phyloP scores from a whole-genome alignment of 2,888 invertebrate species.

The Anthoptus insignis region DNA sequence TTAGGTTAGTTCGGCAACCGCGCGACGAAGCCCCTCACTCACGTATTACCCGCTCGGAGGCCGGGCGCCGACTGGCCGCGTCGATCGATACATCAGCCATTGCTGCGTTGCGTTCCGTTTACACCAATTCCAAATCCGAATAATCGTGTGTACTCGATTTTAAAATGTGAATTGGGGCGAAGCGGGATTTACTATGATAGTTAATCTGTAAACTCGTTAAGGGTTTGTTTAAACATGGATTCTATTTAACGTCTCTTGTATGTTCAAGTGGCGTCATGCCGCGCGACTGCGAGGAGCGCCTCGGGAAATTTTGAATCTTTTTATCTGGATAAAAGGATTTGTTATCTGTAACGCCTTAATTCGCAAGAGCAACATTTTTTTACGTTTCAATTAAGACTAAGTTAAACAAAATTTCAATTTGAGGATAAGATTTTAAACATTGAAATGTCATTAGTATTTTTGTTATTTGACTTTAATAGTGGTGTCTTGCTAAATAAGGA shows the following conservation, averaged over 20 bases:
- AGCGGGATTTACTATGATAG: constrained; percentile 31
- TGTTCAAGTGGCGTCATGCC: constrained; percentile 12
- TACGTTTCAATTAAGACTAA: neutral
- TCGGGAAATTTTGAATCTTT: neutral
- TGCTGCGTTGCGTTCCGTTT: constrained; percentile 76
- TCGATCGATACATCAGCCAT: constrained; percentile 80
- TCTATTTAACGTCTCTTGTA: constrained; percentile 23
- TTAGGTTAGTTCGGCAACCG: constrained; percentile 51
- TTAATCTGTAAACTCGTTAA: constrained; percentile 32
- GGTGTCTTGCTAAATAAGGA: no score
- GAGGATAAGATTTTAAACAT: no score
- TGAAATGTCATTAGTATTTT: no score
- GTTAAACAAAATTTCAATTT: no score
- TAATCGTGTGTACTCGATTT: constrained; percentile 50
- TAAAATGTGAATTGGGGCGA: constrained; percentile 40
- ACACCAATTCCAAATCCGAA: constrained; percentile 57
- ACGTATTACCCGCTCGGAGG: constrained; percentile 69
- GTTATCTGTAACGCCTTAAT: neutral
- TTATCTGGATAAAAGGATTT: constrained; percentile 4
- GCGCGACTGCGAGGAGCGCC: neutral
- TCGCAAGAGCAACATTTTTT: neutral
- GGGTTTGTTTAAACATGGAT: constrained; percentile 25
- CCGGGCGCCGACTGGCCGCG: constrained; percentile 80
- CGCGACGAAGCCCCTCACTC: constrained; percentile 48
- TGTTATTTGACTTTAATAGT: no score